A percentile compares a stretch with the other conserved stretches of the same genome.
Evolutionary conservation across 53 echinoderm and acorn worm species (phyloP).

Genomic region (Hippasteria phrygiana): DNA sequence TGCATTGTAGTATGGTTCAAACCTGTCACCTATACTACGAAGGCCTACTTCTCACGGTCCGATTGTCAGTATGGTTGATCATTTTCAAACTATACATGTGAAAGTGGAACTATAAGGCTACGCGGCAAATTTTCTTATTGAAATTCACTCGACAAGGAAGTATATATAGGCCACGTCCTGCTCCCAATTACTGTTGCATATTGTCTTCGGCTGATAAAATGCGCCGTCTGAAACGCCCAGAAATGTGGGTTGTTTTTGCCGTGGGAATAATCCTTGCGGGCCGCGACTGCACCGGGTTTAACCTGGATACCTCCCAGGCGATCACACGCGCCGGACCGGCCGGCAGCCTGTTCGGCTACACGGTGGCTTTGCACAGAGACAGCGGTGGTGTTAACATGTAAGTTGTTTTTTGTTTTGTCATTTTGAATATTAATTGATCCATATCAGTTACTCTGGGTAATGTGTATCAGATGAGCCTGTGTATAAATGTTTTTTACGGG

Average conservation of each 20-base stretch:
- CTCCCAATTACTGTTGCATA: neutral
- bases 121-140: too few relatives aligned
- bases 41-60: too few relatives aligned
- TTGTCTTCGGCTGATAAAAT: neutral
- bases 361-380: slow-evolving; percentile 77
- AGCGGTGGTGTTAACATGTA: neutral
- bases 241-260: neutral
- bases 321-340: slow-evolving; percentile 58
- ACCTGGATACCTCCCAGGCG: slow-evolving; percentile 65
- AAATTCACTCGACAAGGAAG: neutral
- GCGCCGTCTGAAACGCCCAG: neutral
- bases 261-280: neutral
- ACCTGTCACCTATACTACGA: too few relatives aligned
- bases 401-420: too few relatives aligned
- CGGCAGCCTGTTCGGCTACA: slow-evolving; percentile 79
- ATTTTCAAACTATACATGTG: too few relatives aligned
- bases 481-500: too few relatives aligned
- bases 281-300: slow-evolving; percentile 15
- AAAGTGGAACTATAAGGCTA: too few relatives aligned
- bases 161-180: neutral
- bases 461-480: too few relatives aligned
- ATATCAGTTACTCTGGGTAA: too few relatives aligned
- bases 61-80: too few relatives aligned
- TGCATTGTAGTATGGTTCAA: too few relatives aligned
- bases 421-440: too few relatives aligned